Base-by-base conservation (phyloP, 2,797 vertebrate genomes). In the Aplochiton taeniatus region DNA sequence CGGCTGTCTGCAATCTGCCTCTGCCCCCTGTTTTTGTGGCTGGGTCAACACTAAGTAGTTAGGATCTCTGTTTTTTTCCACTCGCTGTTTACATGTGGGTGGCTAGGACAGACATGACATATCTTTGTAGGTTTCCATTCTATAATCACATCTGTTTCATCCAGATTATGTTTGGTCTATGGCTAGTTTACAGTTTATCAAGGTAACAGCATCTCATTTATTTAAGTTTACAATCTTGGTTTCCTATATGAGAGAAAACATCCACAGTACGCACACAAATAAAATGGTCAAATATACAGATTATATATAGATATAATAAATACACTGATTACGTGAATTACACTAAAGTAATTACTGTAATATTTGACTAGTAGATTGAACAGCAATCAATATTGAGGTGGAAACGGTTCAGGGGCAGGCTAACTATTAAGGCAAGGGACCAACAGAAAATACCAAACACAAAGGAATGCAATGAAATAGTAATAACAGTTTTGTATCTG, bases 1-100 rank as follows among this genome's bases (percentile, higher is more conserved):
- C 48, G 49, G 50, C 51, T 49, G 43, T 48, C 31, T 74, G 16
- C 20, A 20, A 47, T 59, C 18, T 77, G 44, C n/a, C 10, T 64
- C 42, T 66, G 43, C 48, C 31, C 57, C 19, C n/a, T 68, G 44
- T 53, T 11, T 72, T 52, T 73, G 63, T 58, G 63, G 48, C 61
- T 17, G 14, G 46, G 66, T 74, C 56, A 68, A 31, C n/a, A 20
- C 46, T 11, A 14, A 61, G 53, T 17, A 58, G 49, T 54, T 66
- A 12, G 63, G 65, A 63, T 70, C 17, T 70, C 31, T 31, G 2
- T 64, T 72, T 68, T 63, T 65, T 50, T 51, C 68, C 11, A 8
- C 12, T 11, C 14, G 51, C 51, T 72, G 69, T 80, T 83, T 80
- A 74, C 49, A 65, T 69, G 70, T 74, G 68, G 58, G 63, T 69